Evolutionary conservation across 2,797 vertebrate species (phyloP).

Genomic region (Phoebastria nigripes): DNA sequence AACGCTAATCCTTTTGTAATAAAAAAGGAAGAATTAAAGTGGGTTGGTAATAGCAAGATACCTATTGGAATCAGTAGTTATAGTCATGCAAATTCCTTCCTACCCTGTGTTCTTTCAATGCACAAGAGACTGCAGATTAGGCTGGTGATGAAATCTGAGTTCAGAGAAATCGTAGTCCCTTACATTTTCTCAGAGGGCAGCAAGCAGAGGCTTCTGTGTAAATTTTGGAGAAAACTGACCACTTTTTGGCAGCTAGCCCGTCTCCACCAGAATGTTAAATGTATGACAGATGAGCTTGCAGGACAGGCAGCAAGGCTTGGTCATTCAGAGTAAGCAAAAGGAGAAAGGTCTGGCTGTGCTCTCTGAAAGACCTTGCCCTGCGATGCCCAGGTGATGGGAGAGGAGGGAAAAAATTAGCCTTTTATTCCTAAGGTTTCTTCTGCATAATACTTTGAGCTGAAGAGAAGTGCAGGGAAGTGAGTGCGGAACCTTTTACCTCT

Average conservation of each 20-base stretch:
- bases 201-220: not conserved
- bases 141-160: not conserved
- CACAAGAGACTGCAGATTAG: not conserved
- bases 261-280: not conserved
- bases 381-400: not conserved
- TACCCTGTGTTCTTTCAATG: not conserved
- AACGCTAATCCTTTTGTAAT: not conserved
- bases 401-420: not conserved
- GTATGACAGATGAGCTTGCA: not conserved
- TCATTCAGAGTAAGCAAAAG: not conserved
- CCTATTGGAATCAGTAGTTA: not conserved
- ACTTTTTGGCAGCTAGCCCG: not conserved
- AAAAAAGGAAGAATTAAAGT: not conserved
- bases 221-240: not conserved
- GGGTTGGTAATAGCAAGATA: not conserved
- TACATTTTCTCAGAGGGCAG: not conserved
- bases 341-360: not conserved
- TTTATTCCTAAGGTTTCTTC: not conserved
- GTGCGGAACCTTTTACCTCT: not conserved
- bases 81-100: not conserved
- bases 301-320: not conserved
- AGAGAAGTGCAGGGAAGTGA: not conserved
- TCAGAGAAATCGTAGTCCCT: not conserved
- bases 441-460: not conserved
- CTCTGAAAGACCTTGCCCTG: not conserved